A percentile compares a stretch with the other conserved stretches of the same genome.
phyloP scores from a whole-genome alignment of 1,140 invertebrate species.

The Cydia fagiglandana region DNA sequence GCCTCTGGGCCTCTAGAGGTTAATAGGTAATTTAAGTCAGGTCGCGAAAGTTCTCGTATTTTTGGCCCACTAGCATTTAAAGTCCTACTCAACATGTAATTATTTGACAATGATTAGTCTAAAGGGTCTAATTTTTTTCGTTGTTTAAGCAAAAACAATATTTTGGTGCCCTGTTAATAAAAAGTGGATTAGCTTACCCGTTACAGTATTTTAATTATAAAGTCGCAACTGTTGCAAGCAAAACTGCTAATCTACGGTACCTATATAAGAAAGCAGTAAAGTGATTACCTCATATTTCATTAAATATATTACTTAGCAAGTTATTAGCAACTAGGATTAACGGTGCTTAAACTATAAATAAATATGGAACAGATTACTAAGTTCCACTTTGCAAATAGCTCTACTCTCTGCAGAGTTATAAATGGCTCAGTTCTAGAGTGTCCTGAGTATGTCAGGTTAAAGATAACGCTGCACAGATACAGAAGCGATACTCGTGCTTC shows the following conservation, averaged over 20 bases:
- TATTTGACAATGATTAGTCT: too few species aligned
- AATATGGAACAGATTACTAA: constrained; percentile 10
- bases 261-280: background rate
- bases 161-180: too few species aligned
- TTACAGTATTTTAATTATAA: too few species aligned
- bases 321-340: background rate
- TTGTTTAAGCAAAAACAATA: too few species aligned
- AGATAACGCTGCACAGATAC: background rate
- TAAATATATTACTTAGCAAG: background rate
- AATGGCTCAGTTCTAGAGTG: background rate
- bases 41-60: too few species aligned
- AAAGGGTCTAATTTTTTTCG: too few species aligned
- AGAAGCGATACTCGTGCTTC: constrained; percentile 15
- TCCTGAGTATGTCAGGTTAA: constrained; percentile 5
- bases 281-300: background rate
- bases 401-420: background rate
- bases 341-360: background rate
- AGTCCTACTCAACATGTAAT: too few species aligned
- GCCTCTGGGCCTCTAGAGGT: too few species aligned
- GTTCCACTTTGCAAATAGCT: constrained; percentile 4
- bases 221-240: too few species aligned
- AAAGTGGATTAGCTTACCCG: too few species aligned
- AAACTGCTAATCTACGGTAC: background rate
- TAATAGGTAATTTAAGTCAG: too few species aligned
- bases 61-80: too few species aligned